These are phyloP conservation scores for Netelia inedita DNA, from an alignment of 2,888 invertebrate genomes.

Conservation along the genomic window DNA sequence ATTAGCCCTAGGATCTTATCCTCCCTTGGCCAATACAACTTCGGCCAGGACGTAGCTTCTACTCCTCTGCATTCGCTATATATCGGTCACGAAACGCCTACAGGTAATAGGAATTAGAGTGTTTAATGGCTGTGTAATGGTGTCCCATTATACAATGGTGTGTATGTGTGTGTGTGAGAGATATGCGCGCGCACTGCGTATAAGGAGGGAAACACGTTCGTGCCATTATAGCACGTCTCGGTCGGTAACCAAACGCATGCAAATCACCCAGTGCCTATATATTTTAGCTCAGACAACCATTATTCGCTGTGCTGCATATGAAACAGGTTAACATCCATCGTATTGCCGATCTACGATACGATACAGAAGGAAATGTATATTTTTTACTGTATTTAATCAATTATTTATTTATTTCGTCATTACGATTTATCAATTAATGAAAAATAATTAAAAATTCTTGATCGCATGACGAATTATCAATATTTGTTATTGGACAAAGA, in stretches of 20 bases:
- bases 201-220: slow-evolving; percentile 38
- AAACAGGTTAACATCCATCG: background rate
- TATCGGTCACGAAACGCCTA: slow-evolving; percentile 51
- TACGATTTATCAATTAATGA: no score
- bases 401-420: background rate
- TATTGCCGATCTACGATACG: background rate
- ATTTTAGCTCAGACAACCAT: slow-evolving; percentile 26
- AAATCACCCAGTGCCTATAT: slow-evolving; percentile 17
- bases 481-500: no score
- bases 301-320: slow-evolving; percentile 31
- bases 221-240: slow-evolving; percentile 27
- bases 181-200: background rate
- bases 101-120: slow-evolving; percentile 72
- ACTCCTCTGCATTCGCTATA: slow-evolving; percentile 11
- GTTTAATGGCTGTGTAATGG: slow-evolving; percentile 73
- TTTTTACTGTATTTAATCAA: background rate
- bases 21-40: slow-evolving; percentile 12
- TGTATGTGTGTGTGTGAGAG: slow-evolving; percentile 17
- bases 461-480: no score
- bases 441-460: no score
- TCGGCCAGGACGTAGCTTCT: background rate
- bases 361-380: background rate
- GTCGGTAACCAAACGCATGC: slow-evolving; percentile 31
- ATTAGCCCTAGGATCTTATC: slow-evolving; percentile 68
- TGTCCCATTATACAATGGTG: slow-evolving; percentile 55